Evolutionary conservation across 1,140 invertebrate species (phyloP).

Genomic region (Drosophila bifasciata): DNA sequence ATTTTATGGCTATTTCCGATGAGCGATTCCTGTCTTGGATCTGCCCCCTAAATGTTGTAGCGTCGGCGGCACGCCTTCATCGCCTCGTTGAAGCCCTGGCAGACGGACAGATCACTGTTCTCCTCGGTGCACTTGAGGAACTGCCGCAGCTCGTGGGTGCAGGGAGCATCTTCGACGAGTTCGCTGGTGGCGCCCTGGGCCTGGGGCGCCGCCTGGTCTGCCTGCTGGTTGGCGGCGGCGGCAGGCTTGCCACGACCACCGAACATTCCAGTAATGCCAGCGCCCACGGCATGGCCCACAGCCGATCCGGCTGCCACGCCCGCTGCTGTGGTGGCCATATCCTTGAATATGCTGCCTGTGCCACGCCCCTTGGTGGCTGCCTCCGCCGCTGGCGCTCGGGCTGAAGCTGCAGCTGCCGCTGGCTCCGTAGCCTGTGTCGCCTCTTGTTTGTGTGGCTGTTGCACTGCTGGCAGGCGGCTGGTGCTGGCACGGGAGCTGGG

Average conservation of each 20-base stretch:
- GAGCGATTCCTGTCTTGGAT: background rate
- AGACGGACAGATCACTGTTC: conserved; percentile 92
- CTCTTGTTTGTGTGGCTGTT: conserved; percentile 39
- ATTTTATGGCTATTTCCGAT: too few relatives aligned
- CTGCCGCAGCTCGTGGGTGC: conserved; percentile 94
- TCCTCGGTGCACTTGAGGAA: conserved; percentile 94
- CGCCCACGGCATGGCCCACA: conserved; percentile 93
- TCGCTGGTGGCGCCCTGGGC: conserved; percentile 73
- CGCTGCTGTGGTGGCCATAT: conserved; percentile 95
- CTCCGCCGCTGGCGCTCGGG: conserved; percentile 23
- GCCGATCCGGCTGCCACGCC: conserved; percentile 88
- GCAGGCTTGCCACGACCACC: conserved; percentile 86
- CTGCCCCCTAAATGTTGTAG: conserved; percentile 52
- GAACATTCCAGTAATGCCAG: conserved; percentile 92
- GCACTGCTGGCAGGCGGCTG: conserved; percentile 46
- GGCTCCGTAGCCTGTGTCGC: conserved; percentile 10
- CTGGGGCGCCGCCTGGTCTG: conserved; percentile 64
- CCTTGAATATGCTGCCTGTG: conserved; percentile 57
- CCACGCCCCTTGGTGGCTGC: conserved; percentile 35
- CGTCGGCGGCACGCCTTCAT: conserved; percentile 92
- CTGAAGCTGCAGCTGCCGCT: background rate
- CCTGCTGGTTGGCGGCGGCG: conserved; percentile 19
- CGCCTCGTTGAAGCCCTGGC: conserved; percentile 96
- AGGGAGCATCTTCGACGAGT: conserved; percentile 87
- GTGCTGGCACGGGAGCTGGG: conserved; percentile 8